phyloP scores from a whole-genome alignment of 2,888 invertebrate species.

The Hirtodrosophila histrioides region DNA sequence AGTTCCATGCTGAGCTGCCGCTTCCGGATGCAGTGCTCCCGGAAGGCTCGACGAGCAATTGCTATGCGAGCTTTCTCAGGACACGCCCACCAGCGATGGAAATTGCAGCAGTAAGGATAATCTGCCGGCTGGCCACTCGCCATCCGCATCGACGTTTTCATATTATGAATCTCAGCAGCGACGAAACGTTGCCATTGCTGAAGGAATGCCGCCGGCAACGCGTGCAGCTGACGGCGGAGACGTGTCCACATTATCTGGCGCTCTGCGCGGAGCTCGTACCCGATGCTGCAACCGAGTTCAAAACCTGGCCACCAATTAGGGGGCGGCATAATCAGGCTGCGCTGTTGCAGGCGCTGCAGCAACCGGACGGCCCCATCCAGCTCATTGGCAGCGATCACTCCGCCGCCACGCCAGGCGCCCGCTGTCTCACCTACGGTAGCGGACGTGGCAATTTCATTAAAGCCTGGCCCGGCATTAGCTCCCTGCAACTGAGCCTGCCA shows the following conservation, averaged over 20 bases:
- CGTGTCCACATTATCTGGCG: constrained; percentile 90
- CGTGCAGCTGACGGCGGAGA: constrained; percentile 88
- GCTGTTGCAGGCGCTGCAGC: constrained; percentile 88
- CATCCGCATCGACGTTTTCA: constrained; percentile 85
- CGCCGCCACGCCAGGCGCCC: constrained; percentile 88
- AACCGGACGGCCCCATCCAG: constrained; percentile 84
- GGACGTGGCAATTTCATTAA: constrained; percentile 87
- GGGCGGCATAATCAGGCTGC: constrained; percentile 87
- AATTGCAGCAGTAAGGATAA: constrained; percentile 87
- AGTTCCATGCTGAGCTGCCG: constrained; percentile 90
- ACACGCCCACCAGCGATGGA: constrained; percentile 89
- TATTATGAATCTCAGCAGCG: constrained; percentile 89
- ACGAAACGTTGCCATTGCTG: constrained; percentile 87
- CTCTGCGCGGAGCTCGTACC: constrained; percentile 88
- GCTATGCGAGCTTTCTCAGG: constrained; percentile 87
- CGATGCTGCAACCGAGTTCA: constrained; percentile 88
- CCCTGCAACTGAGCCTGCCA: constrained; percentile 89
- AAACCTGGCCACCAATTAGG: constrained; percentile 90
- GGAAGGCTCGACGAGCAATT: constrained; percentile 85
- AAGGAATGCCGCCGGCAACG: constrained; percentile 84
- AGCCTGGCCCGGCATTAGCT: constrained; percentile 91
- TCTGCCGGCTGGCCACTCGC: constrained; percentile 85
- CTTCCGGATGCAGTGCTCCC: constrained; percentile 75
- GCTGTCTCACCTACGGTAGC: constrained; percentile 84
- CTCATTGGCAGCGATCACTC: constrained; percentile 89